Percentiles rank a stretch among this genome's conserved stretches.
Evolutionary conservation across 2,888 invertebrate species (phyloP).

Genomic region (Drosophila rellima): DNA sequence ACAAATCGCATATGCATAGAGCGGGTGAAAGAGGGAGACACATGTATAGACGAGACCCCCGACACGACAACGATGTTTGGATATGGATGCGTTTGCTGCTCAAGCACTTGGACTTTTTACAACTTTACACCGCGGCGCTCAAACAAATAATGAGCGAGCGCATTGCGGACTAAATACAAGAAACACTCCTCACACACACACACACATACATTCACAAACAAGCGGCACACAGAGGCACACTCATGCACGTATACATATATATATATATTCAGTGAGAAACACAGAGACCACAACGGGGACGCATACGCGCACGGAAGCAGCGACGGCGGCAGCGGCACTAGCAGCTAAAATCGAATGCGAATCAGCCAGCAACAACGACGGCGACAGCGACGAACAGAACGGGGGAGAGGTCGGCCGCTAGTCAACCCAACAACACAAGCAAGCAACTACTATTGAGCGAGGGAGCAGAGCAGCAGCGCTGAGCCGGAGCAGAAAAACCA

Average conservation of each 20-base stretch:
- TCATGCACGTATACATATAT: conserved; percentile 33
- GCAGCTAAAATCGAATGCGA: conserved; percentile 78
- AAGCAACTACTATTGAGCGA: conserved; percentile 74
- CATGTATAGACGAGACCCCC: conserved; percentile 44
- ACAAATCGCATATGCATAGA: conserved; percentile 41
- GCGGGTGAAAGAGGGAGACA: conserved; percentile 46
- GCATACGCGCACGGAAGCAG: conserved; percentile 71
- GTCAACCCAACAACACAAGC: conserved; percentile 54
- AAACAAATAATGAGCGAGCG: conserved; percentile 84
- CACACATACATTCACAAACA: conserved; percentile 17
- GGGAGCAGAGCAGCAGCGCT: conserved; percentile 54
- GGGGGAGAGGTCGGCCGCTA: conserved; percentile 60
- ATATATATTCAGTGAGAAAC: conserved; percentile 37
- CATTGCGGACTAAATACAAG: conserved; percentile 81
- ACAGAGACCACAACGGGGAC: conserved; percentile 65
- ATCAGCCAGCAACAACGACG: conserved; percentile 65
- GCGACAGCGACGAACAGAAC: conserved; percentile 52
- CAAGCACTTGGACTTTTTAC: conserved; percentile 83
- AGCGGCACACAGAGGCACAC: conserved; percentile 26
- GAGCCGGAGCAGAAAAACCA: conserved; percentile 61
- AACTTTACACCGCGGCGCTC: conserved; percentile 85
- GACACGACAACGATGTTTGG: conserved; percentile 56
- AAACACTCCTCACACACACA: conserved; percentile 76
- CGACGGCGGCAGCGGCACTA: conserved; percentile 64
- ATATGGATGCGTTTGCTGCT: conserved; percentile 67